phyloP scores from a whole-genome alignment of 2,888 invertebrate species.

The Podotricha telesiphe region DNA sequence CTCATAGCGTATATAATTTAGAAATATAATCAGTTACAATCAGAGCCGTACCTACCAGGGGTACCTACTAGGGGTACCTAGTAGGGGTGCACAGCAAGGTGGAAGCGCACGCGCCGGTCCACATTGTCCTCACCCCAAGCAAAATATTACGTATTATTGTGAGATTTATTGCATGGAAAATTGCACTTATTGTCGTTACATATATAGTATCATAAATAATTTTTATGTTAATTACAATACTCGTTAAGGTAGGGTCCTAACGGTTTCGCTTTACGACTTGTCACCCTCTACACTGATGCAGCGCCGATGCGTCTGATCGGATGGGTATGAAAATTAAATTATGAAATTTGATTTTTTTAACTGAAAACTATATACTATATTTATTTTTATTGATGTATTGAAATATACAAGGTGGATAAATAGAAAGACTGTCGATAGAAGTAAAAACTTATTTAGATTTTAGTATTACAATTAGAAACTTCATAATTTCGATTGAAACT shows the following conservation, averaged over 20 bases:
- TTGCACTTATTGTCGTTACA: slow-evolving; percentile 78
- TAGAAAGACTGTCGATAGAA: too few species aligned
- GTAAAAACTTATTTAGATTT: too few species aligned
- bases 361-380: not conserved
- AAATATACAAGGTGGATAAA: too few species aligned
- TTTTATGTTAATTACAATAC: slow-evolving; percentile 74
- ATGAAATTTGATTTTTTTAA: not conserved
- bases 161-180: slow-evolving; percentile 82
- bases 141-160: slow-evolving; percentile 69
- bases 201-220: slow-evolving; percentile 79
- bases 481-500: too few species aligned
- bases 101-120: slow-evolving; percentile 51
- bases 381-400: too few species aligned
- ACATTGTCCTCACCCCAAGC: slow-evolving; percentile 57
- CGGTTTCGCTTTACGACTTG: slow-evolving; percentile 40
- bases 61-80: too few species aligned
- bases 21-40: slow-evolving; percentile 39
- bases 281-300: not conserved
- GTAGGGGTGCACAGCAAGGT: slow-evolving; percentile 60
- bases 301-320: not conserved
- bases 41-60: slow-evolving; percentile 34
- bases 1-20: slow-evolving; percentile 29
- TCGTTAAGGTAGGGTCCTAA: slow-evolving; percentile 55
- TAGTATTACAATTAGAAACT: too few species aligned
- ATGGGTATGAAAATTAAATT: not conserved